A percentile compares a stretch with the other conserved stretches of the same genome.
Evolutionary conservation across 2,888 invertebrate species (phyloP).

Genomic region (Parnassius smintheus): DNA sequence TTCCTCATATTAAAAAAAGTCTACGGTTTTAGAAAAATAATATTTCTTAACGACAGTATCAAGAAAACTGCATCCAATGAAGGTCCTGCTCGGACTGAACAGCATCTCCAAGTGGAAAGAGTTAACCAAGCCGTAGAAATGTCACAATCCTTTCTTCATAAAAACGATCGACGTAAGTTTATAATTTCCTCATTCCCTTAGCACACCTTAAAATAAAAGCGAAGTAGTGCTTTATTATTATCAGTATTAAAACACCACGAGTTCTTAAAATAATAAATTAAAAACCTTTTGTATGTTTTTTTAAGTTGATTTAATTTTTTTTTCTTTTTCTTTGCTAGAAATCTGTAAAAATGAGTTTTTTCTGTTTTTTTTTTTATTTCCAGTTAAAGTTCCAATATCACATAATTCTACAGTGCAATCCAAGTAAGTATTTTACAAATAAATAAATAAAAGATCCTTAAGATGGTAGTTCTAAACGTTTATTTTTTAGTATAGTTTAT

Average conservation of each 20-base stretch:
- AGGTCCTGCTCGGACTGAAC: background rate
- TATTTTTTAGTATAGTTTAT: too few relatives aligned
- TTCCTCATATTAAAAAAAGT: too few relatives aligned
- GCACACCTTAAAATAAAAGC: too few relatives aligned
- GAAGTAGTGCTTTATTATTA: too few relatives aligned
- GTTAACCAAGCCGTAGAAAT: conserved; percentile 12
- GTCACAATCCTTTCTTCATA: conserved; percentile 7
- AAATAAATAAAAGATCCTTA: background rate
- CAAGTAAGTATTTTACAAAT: background rate
- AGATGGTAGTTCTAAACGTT: too few relatives aligned
- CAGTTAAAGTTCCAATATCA: background rate
- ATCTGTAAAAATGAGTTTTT: too few relatives aligned
- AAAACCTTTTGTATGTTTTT: too few relatives aligned
- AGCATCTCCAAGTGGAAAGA: conserved; percentile 8
- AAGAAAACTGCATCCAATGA: background rate
- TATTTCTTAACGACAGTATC: background rate
- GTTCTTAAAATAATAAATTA: too few relatives aligned
- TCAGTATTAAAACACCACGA: too few relatives aligned
- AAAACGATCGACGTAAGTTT: conserved; percentile 7
- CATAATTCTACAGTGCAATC: background rate
- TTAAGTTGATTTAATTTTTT: background rate
- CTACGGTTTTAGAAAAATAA: too few relatives aligned
- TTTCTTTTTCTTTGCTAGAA: background rate
- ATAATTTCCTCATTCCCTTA: background rate
- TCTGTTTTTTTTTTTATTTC: background rate